A percentile compares a stretch with the other conserved stretches of the same genome.
These are phyloP conservation scores for Aleiodes leptofemur DNA, from an alignment of 2,888 invertebrate genomes.

Conservation along the genomic window DNA sequence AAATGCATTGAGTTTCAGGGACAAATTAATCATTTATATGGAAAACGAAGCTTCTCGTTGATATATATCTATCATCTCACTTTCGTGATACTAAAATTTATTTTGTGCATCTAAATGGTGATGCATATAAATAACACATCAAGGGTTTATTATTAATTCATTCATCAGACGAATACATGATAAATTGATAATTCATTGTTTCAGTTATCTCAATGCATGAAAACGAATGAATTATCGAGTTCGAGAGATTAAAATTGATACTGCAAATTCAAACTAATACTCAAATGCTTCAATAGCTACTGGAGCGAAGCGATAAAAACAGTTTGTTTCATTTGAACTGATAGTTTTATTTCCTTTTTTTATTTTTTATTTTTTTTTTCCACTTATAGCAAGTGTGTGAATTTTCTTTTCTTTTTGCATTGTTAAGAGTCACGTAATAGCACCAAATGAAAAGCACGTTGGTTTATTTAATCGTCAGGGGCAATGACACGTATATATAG, in stretches of 20 bases:
- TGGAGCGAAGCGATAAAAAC: conserved; percentile 11
- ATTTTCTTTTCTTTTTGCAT: conserved; percentile 12
- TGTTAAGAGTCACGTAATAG: conserved; percentile 28
- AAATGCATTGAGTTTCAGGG: conserved; percentile 19
- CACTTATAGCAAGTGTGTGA: too few relatives aligned
- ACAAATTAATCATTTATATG: conserved; percentile 9
- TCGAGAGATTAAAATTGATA: conserved; percentile 26
- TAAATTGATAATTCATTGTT: conserved; percentile 7
- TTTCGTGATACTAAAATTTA: conserved; percentile 13
- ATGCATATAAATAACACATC: conserved; percentile 5
- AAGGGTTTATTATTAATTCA: conserved; percentile 6
- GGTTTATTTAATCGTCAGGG: conserved; percentile 34
- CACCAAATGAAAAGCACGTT: conserved; percentile 17
- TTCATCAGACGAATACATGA: conserved; percentile 7
- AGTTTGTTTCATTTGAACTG: background rate
- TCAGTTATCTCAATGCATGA: background rate
- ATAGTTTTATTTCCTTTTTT: background rate
- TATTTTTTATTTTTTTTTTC: too few relatives aligned
- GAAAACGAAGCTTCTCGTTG: background rate
- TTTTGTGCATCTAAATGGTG: background rate
- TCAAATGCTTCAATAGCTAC: background rate
- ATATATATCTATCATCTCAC: conserved; percentile 5
- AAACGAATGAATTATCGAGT: background rate
- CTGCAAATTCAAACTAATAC: conserved; percentile 1
- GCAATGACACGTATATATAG: conserved; percentile 27